A percentile compares a stretch with the other conserved stretches of the same genome.
Evolutionary conservation across 2,797 vertebrate genomes (phyloP).

Genomic region (Bryconaethiops microstoma): DNA sequence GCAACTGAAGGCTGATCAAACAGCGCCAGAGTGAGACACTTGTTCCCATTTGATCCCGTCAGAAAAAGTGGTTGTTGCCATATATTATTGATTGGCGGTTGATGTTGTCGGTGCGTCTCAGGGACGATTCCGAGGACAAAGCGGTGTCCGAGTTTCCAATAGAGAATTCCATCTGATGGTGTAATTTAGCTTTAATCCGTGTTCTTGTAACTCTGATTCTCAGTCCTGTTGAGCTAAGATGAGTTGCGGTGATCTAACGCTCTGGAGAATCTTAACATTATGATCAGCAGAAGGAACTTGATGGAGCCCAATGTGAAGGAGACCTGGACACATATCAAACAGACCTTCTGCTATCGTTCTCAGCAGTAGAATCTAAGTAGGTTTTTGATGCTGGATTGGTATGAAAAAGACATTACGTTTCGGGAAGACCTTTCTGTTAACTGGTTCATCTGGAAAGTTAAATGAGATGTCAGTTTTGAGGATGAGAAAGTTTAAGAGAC

Average conservation of each 20-base stretch:
- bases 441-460: not conserved
- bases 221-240: not conserved
- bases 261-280: not conserved
- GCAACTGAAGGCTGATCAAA: slow-evolving; percentile 53
- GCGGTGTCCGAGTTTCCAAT: not conserved
- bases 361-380: not conserved
- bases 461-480: not conserved
- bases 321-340: not conserved
- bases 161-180: not conserved
- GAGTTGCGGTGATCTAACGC: slow-evolving; percentile 4
- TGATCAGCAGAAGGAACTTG: not conserved
- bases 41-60: slow-evolving; percentile 34
- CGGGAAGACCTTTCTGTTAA: not conserved
- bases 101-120: slow-evolving; percentile 11
- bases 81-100: slow-evolving; percentile 19
- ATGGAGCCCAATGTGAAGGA: not conserved
- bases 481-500: not conserved
- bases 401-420: not conserved
- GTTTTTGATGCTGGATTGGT: not conserved
- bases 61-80: slow-evolving; percentile 17
- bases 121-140: not conserved
- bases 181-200: not conserved
- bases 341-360: not conserved
- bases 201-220: slow-evolving; percentile 4
- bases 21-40: slow-evolving; percentile 17